These are phyloP conservation scores for Trichosurus vulpecula DNA, from an alignment of 2,797 vertebrate species.

Conservation along the genomic window DNA sequence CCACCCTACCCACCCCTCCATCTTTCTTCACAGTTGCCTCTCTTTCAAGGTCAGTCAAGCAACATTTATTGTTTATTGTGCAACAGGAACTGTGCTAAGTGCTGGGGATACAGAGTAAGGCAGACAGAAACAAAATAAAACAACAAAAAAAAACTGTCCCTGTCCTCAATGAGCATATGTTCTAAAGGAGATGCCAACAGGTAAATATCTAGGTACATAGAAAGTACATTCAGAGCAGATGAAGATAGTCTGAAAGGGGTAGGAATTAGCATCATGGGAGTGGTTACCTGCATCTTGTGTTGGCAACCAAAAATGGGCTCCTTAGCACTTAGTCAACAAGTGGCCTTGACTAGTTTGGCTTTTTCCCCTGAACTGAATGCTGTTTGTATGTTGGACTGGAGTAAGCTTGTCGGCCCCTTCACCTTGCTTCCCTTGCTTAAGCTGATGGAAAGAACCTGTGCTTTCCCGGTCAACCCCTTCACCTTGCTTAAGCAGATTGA, in stretches of 20 bases:
- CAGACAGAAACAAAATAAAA: background rate
- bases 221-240: background rate
- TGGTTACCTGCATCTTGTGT: background rate
- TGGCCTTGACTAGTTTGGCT: no score
- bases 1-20: background rate
- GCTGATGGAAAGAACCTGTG: no score
- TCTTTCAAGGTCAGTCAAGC: background rate
- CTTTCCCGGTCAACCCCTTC: no score
- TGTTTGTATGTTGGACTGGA: no score
- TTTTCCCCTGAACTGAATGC: no score
- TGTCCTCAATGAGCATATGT: background rate
- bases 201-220: background rate
- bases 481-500: no score
- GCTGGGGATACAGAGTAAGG: background rate
- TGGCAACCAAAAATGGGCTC: no score
- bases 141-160: background rate
- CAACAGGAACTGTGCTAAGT: background rate
- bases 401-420: no score
- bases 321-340: no score
- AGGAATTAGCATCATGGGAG: background rate
- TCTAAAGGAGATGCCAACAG: background rate
- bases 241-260: background rate
- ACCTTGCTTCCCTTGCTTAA: no score
- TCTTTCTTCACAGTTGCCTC: background rate
- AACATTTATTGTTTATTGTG: background rate